Evolutionary conservation across 2,888 invertebrate species (phyloP), one percentile per base, ranked within the genome.

Genomic region (Tanytarsus gracilentus): DNA sequence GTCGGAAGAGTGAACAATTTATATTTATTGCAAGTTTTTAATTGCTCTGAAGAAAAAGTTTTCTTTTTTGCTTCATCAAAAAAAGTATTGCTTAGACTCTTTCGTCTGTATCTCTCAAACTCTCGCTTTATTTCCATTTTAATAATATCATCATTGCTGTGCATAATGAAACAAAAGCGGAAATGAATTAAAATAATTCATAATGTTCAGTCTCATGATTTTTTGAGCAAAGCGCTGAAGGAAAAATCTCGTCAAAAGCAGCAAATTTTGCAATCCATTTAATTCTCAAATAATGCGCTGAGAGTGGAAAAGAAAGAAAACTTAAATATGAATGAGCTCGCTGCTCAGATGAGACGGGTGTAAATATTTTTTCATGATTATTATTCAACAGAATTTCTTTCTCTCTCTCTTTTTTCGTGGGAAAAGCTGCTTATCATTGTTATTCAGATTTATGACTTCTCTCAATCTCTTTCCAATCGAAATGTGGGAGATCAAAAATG

Each of bases 361-460:
- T 55, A 55, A 55, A 55, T 55, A 55, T 55, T 55, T 55, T 39
- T 40, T 40, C 40, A 40, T 33, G 55, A 55, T 33, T 39, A 39
- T 53, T 53, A 53, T 53, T 53, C 53, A 53, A 53, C 36, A 53
- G 53, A 53, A 21, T 25, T 49, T 49, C 18, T 49, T 25, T 49
- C 14, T 26, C 14, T 49, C 21, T 21, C 44, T 44, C 21, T 44
- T 26, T 29, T 51, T 51, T 53, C 53, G 53, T 53, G 53, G 36
- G 53, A 53, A 53, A 55, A 55, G 55, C 18, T 23, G 40, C 39
- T 55, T 55, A 55, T 55, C 55, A 27, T 40, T 55, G 55, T 55
- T 55, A 55, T 55, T 55, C 55, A 55, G 55, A 55, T 55, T 55
- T 55, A 55, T 55, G 55, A 55, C 33, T 55, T 39, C 39, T 18